These are phyloP conservation scores for Dipodomys ordii DNA, from an alignment of 2,113 vertebrate genomes.

Conservation along the genomic window DNA sequence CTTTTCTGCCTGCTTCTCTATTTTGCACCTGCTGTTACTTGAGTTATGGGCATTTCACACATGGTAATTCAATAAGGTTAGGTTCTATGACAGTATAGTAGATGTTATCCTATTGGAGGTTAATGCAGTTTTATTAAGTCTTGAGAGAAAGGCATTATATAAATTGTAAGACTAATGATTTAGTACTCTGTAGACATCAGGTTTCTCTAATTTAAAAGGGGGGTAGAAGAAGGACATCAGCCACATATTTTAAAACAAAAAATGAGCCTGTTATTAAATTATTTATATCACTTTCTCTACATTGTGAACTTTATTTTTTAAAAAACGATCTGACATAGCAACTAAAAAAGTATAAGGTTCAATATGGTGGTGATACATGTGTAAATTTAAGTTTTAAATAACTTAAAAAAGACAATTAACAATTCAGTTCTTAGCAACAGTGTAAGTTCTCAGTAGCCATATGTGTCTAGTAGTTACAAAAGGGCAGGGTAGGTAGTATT, in stretches of 20 bases:
- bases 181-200: not conserved
- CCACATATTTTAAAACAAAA: not conserved
- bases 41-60: constrained; percentile 63
- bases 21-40: constrained; percentile 78
- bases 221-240: not conserved
- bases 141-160: constrained; percentile 43
- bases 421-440: not conserved
- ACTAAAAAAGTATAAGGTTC: not conserved
- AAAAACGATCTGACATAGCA: not conserved
- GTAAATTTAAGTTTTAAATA: constrained; percentile 13
- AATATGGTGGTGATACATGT: no score
- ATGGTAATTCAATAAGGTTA: constrained; percentile 79
- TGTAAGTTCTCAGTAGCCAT: not conserved
- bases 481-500: not conserved
- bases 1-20: constrained; percentile 3
- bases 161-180: constrained; percentile 49
- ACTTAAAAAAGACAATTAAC: constrained; percentile 35
- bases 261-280: not conserved
- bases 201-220: constrained; percentile 52
- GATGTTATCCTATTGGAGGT: not conserved
- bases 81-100: constrained; percentile 32
- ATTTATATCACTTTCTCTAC: not conserved
- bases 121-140: constrained; percentile 63
- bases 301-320: not conserved
- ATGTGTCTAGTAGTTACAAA: not conserved